Base-by-base conservation (phyloP, 92 coral and sea anemone genomes). In the Actinostola sp. region DNA sequence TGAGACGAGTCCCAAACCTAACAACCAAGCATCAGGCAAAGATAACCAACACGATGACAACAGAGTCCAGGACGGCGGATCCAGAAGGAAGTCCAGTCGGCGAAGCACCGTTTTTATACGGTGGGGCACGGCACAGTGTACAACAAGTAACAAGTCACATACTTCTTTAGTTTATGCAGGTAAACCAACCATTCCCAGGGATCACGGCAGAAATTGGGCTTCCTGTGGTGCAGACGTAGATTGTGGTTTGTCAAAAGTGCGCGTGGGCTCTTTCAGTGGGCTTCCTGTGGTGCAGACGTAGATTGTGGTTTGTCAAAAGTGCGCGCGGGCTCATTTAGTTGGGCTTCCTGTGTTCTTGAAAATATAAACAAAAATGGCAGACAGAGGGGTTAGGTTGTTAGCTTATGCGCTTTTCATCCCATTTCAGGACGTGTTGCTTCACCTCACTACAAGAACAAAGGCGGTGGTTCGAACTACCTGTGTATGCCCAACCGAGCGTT, bases 401-500 rank as follows among this genome's bases (percentile, higher is more conserved):
- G n/a, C 42, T 36, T 48, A 48, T 14, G 9, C 54, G 3, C 54
- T 48, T 6, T 14, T 2, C 4, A 48, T 2, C 0, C 35, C 7
- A 11, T 62, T 28, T 2, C 32, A 75, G 81, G 81, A 31, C 72
- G 81, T 7, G 72, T 75, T 8, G 81, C 81, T 1, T 51, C 72
- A 46, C 56, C 81, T 23, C 63, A 64, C 30, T 64, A 63, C 24
- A 50, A 12, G 19, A 41, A 75, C 72, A 75, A 61, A 31, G 81
- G 81, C 14, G 81, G 81, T 31, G 81, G 81, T 3, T 20, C 81
- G 25, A 75, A 75, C 72, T 75, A 75, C 61, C 26, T 75, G 10
- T 75, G 81, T 30, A 12, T 75, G 49, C 81, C 72, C 9, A 73
- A 75, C 42, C 35, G 54, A 53, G 72, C 81, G 28, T 51, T 75